Evolutionary conservation across 2,888 invertebrate genomes (phyloP).

Genomic region (Aphodius sticticus): DNA sequence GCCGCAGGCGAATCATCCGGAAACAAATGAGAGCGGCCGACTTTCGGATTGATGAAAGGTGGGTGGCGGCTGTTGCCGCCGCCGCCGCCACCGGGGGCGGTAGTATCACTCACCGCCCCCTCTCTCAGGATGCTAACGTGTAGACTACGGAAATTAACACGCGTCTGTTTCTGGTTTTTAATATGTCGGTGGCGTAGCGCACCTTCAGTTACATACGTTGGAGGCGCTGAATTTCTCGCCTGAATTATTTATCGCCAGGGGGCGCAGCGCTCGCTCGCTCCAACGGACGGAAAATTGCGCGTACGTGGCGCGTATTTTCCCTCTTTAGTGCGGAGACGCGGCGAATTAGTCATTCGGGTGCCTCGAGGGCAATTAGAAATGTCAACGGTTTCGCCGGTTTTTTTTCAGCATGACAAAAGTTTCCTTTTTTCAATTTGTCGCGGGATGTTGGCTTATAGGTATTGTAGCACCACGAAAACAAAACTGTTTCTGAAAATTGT

Average conservation of each 20-base stretch:
- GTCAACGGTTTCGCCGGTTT: not conserved
- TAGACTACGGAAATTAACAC: slow-evolving; percentile 22
- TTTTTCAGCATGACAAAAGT: not conserved
- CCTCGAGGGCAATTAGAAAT: not conserved
- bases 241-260: not conserved
- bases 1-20: slow-evolving; percentile 6
- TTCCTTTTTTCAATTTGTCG: not conserved
- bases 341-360: not conserved
- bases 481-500: too few species aligned
- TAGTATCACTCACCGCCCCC: not conserved
- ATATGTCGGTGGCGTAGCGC: slow-evolving; percentile 7
- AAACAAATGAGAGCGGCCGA: slow-evolving; percentile 23
- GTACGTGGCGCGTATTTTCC: slow-evolving; percentile 4
- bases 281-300: not conserved
- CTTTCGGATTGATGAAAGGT: slow-evolving; percentile 25
- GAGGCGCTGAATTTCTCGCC: not conserved
- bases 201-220: not conserved
- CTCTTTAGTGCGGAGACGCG: not conserved
- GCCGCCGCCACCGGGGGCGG: slow-evolving; percentile 17
- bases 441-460: too few species aligned
- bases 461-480: too few species aligned
- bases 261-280: not conserved
- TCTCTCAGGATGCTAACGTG: not conserved
- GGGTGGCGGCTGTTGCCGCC: not conserved
- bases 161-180: slow-evolving; percentile 20